Evolutionary conservation across 1,140 invertebrate genomes (phyloP), one percentile per base, ranked within the genome.

Genomic region (Ostrea denselamellosa): DNA sequence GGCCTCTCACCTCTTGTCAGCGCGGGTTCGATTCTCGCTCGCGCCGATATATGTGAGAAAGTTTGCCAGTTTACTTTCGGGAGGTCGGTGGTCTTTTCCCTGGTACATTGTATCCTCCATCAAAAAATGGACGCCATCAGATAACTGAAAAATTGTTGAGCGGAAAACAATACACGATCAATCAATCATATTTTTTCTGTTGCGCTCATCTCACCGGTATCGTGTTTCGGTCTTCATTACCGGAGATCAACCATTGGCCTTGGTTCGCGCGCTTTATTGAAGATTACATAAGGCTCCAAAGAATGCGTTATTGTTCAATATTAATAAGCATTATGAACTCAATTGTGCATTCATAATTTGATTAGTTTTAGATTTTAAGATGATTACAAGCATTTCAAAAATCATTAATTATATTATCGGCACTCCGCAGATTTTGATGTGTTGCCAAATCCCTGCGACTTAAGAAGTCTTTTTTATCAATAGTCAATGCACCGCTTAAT

Each of bases 341-440:
- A n/a, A 62, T 62, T 62, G 68, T 10, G 14, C 68, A 77, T 28
- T 77, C 22, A 34, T 77, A 14, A 77, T 77, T 77, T 77, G 25
- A 77, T 22, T 77, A 14, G 12, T 22, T 28, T 77, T 34, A 77
- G 68, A 77, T 77, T 77, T 77, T 44, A 77, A 77, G 68, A 77
- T 77, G 68, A 77, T 77, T 77, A 77, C 22, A 77, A 77, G 8
- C 25, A 14, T 77, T 77, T 17, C 14, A 77, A 34, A 12, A 77
- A 77, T 34, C 22, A 34, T 77, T 77, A 77, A 77, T 77, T 77
- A 77, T 34, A 25, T 25, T 77, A 77, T 77, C 68, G 68, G 28
- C 68, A 77, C 68, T 77, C 68, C 22, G 22, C 25, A 17, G 68
- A 12, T 77, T 77, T 77, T 77, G 68, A 28, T 25, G 7, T 77